A percentile compares a stretch with the other conserved stretches of the same genome.
phyloP scores from a whole-genome alignment of 2,888 invertebrate species.

The Drosophila helvetica region DNA sequence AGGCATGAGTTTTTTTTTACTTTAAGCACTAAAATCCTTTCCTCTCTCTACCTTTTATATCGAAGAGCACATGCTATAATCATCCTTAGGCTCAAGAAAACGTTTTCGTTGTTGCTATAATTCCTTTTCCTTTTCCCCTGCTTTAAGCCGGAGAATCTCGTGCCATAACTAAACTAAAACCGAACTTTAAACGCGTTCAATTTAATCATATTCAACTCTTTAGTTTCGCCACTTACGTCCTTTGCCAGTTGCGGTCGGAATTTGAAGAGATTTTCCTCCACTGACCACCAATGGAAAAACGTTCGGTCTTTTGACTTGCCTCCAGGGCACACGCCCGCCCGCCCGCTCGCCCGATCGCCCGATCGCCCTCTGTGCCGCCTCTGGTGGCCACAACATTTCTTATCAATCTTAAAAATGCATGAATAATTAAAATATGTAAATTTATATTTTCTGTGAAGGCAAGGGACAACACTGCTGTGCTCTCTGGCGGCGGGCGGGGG shows the following conservation, averaged over 20 bases:
- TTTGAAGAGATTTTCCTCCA: constrained; percentile 4
- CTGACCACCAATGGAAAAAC: constrained; percentile 38
- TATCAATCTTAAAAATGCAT: constrained; percentile 80
- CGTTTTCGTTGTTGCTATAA: too few relatives aligned
- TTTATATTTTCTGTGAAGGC: constrained; percentile 68
- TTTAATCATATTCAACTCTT: constrained; percentile 24
- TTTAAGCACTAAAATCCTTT: too few relatives aligned
- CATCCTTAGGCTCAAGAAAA: too few relatives aligned
- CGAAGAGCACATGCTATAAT: too few relatives aligned
- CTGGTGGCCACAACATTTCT: constrained; percentile 47
- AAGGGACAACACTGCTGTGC: not conserved
- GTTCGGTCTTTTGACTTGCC: constrained; percentile 24
- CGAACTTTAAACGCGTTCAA: constrained; percentile 5
- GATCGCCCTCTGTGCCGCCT: not conserved
- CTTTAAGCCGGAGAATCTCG: not conserved
- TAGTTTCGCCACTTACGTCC: constrained; percentile 21
- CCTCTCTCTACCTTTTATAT: too few relatives aligned
- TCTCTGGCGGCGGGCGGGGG: too few relatives aligned
- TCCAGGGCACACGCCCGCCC: constrained; percentile 4
- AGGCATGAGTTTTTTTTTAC: too few relatives aligned
- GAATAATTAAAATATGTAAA: constrained; percentile 76
- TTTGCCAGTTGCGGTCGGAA: constrained; percentile 2
- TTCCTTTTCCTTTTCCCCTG: not conserved
- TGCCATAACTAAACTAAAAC: not conserved
- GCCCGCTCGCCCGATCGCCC: not conserved